Conservation (phyloP, 2,888 invertebrate species). For the Anticlea derivata region DNA sequence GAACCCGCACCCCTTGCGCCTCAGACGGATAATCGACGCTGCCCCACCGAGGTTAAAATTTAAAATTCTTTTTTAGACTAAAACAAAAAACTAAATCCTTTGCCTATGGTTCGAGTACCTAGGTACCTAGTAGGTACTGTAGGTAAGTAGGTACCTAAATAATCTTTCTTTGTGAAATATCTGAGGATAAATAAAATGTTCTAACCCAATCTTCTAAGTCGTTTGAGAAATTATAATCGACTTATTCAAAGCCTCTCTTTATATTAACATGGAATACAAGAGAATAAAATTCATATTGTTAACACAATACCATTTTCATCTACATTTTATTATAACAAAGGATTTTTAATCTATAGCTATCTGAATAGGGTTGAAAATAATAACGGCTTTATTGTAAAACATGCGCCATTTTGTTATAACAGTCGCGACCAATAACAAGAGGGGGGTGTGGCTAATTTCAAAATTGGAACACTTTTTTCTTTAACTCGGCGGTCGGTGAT, state of each 20-base stretch:
- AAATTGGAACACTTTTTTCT: slow-evolving; percentile 75
- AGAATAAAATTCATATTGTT: slow-evolving; percentile 55
- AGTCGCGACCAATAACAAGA: slow-evolving; percentile 69
- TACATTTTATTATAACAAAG: not conserved
- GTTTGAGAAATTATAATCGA: slow-evolving; percentile 13
- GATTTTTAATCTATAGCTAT: slow-evolving; percentile 12
- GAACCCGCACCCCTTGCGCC: too few species aligned
- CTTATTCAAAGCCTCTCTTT: slow-evolving; percentile 38
- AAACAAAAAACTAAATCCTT: too few species aligned
- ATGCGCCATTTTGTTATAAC: slow-evolving; percentile 44
- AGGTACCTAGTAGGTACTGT: too few species aligned
- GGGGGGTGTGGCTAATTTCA: slow-evolving; percentile 76
- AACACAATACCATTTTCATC: slow-evolving; percentile 29
- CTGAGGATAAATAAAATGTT: not conserved
- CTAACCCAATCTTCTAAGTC: not conserved
- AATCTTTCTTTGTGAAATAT: not conserved
- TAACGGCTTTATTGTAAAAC: not conserved
- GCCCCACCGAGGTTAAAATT: too few species aligned
- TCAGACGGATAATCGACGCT: too few species aligned
- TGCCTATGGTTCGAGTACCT: too few species aligned
- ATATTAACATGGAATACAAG: slow-evolving; percentile 47
- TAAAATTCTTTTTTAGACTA: too few species aligned
- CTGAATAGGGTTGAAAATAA: slow-evolving; percentile 14
- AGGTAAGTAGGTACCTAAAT: not conserved
- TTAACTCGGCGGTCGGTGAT: slow-evolving; percentile 45